Conservation (phyloP, 1,140 invertebrate species). For the Calephelis virginiensis region DNA sequence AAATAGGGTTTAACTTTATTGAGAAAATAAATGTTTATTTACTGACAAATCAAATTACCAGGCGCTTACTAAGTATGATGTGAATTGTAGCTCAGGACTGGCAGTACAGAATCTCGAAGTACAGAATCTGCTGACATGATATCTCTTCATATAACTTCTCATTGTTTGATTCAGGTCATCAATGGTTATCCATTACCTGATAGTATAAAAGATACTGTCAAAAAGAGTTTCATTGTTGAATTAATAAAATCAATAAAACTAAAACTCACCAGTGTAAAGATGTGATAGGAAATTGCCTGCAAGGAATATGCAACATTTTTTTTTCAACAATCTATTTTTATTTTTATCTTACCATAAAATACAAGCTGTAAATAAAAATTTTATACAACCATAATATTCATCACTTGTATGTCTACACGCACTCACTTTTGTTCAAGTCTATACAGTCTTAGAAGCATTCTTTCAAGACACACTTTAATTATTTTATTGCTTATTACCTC, state of each 20-base stretch:
- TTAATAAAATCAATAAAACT: constrained; percentile 45
- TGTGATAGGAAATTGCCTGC: constrained; percentile 39
- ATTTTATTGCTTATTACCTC: constrained; percentile 61
- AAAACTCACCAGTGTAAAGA: constrained; percentile 55
- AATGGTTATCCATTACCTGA: constrained; percentile 51
- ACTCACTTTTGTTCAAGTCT: constrained; percentile 42
- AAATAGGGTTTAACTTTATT: constrained; percentile 45
- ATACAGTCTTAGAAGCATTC: constrained; percentile 44
- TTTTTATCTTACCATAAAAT: constrained; percentile 60
- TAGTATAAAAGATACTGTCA: constrained; percentile 41
- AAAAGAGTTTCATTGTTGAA: constrained; percentile 34
- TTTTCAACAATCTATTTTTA: constrained; percentile 59
- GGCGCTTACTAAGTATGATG: constrained; percentile 68
- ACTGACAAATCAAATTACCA: constrained; percentile 73
- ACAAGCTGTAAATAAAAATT: constrained; percentile 68
- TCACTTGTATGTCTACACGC: constrained; percentile 57
- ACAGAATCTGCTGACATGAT: background rate
- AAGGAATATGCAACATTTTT: constrained; percentile 44
- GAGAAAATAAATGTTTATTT: constrained; percentile 50
- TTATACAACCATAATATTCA: constrained; percentile 64
- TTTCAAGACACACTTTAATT: constrained; percentile 40
- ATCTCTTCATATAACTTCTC: background rate
- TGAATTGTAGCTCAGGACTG: constrained; percentile 27
- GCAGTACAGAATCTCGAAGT: background rate
- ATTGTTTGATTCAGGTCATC: background rate